Base-by-base conservation (phyloP, 53 echinoderm and acorn worm species). In the Patiria pectinifera region DNA sequence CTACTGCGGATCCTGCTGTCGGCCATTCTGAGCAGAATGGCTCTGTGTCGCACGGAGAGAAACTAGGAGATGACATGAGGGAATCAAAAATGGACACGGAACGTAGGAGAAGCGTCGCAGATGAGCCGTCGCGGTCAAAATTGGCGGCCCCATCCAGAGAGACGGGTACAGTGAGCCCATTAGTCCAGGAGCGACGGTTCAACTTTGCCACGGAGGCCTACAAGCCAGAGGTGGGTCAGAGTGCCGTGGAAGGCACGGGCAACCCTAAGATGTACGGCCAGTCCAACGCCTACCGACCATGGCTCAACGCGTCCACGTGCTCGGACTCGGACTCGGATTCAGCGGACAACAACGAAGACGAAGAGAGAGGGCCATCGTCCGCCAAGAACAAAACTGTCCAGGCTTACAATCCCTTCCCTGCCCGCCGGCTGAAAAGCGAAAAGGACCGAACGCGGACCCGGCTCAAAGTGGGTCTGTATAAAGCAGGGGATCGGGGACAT, bases 341-440 rank as follows among this genome's bases (percentile, higher is more conserved):
- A 1, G 80, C 89, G 48, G 83, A 86, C 44, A 61, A 22, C 53
- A 59, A 82, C 0, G 62, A 80, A 44, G 87, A 92, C 15, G 77
- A 76, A 0, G 59, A 83, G 3, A 76, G 21, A 21, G 35, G 61
- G 19, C 62, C 90, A 8, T 92, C 92, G 23, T 66, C 76, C 23
- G 84, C 89, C 13, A 95, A 95, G 2, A 91, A 77, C 8, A 91
- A 82, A 22, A 87, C 95, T 12, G 83, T 91, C 48, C 72, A 85
- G n/a, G 80, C 82, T 44, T 97, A 96, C 66, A 96, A 97, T 74
- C 97, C 97, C 48, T 97, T 97, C 89, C 97, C 97, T 1, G 84
- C 93, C 44, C 59, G 97, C 14, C 78, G 89, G 6, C 69, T 97
- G 43, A 93, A 93, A 82, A 92, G 96, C 60, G 93, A 87, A 2